Conservation (phyloP, 1,140 invertebrate species). For the Pseudomyrmex pallidus region DNA sequence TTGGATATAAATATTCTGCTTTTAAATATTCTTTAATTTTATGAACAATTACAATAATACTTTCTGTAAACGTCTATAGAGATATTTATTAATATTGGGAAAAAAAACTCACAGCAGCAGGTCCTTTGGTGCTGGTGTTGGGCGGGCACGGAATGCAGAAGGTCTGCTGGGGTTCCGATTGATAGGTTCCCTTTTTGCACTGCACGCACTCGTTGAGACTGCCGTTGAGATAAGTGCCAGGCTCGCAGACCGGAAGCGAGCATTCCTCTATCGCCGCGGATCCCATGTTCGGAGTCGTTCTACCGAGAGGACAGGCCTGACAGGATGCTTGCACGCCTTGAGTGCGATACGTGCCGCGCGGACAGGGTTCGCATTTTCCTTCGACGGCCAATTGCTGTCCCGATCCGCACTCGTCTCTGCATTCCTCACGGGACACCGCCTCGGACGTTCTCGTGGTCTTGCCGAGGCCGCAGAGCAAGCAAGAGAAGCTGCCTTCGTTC, state of each 20-base stretch:
- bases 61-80: background rate
- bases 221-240: conserved; percentile 94
- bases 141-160: conserved; percentile 95
- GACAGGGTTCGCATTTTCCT: conserved; percentile 97
- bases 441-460: conserved; percentile 97
- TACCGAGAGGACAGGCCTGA: conserved; percentile 93
- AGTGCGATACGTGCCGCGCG: conserved; percentile 94
- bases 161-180: conserved; percentile 95
- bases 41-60: background rate
- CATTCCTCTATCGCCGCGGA: conserved; percentile 95
- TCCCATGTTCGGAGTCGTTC: conserved; percentile 94
- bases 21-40: background rate
- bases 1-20: background rate
- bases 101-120: conserved; percentile 89
- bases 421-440: conserved; percentile 94
- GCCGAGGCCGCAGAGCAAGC: conserved; percentile 94
- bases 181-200: conserved; percentile 97
- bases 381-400: conserved; percentile 94
- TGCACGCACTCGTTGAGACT: conserved; percentile 93
- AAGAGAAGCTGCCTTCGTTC: conserved; percentile 95
- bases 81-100: no score
- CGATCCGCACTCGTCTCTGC: conserved; percentile 95
- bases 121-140: conserved; percentile 95
- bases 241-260: conserved; percentile 93
- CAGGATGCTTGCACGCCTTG: conserved; percentile 95